Conservation (phyloP, 2,888 invertebrate species). For the Idaea biselata region DNA sequence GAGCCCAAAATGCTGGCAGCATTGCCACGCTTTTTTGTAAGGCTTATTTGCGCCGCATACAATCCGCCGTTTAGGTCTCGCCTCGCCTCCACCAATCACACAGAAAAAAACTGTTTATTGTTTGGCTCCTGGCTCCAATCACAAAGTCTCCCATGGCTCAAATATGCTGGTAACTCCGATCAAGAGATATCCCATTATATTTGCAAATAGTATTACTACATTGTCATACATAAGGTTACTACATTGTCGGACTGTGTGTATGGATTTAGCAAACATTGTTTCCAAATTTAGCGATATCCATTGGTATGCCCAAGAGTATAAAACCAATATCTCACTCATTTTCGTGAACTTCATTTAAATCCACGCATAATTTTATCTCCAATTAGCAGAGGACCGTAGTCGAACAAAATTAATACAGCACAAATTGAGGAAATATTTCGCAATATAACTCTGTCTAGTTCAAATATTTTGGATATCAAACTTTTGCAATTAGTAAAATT, state of each 20-base stretch:
- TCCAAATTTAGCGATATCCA: slow-evolving; percentile 1
- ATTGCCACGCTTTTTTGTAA: too few species aligned
- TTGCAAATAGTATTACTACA: too few species aligned
- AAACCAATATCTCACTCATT: slow-evolving; percentile 13
- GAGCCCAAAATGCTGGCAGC: too few species aligned
- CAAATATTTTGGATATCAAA: slow-evolving; percentile 32
- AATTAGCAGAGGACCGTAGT: slow-evolving; percentile 30
- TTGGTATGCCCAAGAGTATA: not conserved
- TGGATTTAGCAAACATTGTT: slow-evolving; percentile 3
- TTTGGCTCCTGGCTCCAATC: too few species aligned
- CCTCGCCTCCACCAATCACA: too few species aligned
- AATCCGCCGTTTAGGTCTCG: too few species aligned
- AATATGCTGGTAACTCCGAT: too few species aligned
- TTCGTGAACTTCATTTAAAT: slow-evolving; percentile 17
- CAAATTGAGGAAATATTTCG: slow-evolving; percentile 34
- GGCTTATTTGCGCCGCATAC: too few species aligned
- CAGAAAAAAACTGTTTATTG: too few species aligned
- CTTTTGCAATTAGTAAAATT: slow-evolving; percentile 43
- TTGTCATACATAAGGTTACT: not conserved
- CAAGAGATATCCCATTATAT: too few species aligned
- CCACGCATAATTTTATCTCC: slow-evolving; percentile 27
- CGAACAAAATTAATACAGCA: slow-evolving; percentile 36
- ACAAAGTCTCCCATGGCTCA: too few species aligned
- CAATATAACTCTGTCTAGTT: slow-evolving; percentile 29
- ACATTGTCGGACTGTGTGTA: slow-evolving; percentile 10